These are phyloP conservation scores for Augiades crinisus DNA, from an alignment of 2,888 invertebrate species.

Conservation along the genomic window DNA sequence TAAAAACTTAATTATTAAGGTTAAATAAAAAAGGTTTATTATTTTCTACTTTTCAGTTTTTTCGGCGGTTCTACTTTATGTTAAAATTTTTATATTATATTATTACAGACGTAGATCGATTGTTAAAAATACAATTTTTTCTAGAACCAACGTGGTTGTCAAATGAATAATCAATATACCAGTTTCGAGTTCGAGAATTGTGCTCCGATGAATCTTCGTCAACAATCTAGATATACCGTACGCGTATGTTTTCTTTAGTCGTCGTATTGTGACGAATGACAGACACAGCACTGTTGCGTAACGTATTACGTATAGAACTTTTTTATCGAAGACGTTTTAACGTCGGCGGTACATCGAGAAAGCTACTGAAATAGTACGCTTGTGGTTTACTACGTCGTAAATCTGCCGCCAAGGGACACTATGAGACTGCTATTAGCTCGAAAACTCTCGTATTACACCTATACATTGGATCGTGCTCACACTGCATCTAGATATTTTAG, in stretches of 20 bases:
- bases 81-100: no score
- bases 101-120: no score
- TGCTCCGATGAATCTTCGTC: conserved; percentile 6
- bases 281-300: conserved; percentile 1
- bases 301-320: conserved; percentile 1
- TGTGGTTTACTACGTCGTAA: conserved; percentile 61
- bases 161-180: neutral
- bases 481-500: neutral
- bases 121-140: no score
- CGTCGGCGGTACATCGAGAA: conserved; percentile 31
- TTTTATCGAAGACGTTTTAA: conserved; percentile 23
- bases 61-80: no score
- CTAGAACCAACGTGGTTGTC: no score
- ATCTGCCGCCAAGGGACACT: conserved; percentile 44
- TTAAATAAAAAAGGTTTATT: no score
- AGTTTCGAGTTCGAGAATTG: neutral
- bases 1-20: no score
- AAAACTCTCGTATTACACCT: conserved; percentile 28
- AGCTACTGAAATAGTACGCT: conserved; percentile 47
- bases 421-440: conserved; percentile 34
- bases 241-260: conserved; percentile 5
- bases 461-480: conserved; percentile 24
- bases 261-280: conserved; percentile 3
- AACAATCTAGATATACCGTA: conserved; percentile 8
- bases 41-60: no score